Percentiles rank a stretch among this genome's conserved stretches.
Evolutionary conservation across 2,797 vertebrate genomes (phyloP).

Genomic region (Phylloscopus collybita): DNA sequence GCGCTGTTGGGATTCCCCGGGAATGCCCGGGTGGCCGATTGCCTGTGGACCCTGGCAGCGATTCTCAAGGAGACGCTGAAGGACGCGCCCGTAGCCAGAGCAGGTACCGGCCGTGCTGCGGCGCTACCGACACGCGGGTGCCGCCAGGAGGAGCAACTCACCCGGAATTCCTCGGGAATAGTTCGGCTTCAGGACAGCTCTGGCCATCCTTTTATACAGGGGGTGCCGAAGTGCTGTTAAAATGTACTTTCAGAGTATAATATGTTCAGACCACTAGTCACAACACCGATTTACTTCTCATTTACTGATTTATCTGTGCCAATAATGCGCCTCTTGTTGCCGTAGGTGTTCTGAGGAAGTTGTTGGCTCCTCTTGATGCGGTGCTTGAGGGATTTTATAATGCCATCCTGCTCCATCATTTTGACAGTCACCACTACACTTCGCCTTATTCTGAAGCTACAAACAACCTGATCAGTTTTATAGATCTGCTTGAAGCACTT

Average conservation of each 20-base stretch:
- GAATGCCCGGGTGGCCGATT: conserved; percentile 52
- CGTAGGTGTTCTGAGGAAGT: conserved; percentile 75
- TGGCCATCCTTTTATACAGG: fast-evolving
- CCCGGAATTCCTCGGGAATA: not conserved
- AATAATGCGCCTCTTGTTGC: not conserved
- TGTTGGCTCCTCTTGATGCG: conserved; percentile 81
- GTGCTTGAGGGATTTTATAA: conserved; percentile 77
- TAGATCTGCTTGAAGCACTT: conserved; percentile 87
- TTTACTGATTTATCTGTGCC: not conserved
- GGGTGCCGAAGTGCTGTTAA: not conserved
- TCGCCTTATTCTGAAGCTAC: conserved; percentile 25
- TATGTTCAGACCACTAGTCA: no score
- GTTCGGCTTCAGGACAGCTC: not conserved
- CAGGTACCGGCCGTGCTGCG: conserved; percentile 57
- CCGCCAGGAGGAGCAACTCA: not conserved
- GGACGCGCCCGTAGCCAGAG: conserved; percentile 58
- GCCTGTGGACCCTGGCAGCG: conserved; percentile 81
- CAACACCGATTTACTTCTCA: not conserved
- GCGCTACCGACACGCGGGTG: not conserved
- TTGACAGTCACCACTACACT: not conserved
- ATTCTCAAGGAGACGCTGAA: conserved; percentile 79
- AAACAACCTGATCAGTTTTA: conserved; percentile 74
- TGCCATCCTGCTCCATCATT: conserved; percentile 66
- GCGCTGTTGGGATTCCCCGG: conserved; percentile 67
- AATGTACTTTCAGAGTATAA: no score